Conservation (phyloP, 2,797 vertebrate genomes). For the Sarcophilus harrisii region DNA sequence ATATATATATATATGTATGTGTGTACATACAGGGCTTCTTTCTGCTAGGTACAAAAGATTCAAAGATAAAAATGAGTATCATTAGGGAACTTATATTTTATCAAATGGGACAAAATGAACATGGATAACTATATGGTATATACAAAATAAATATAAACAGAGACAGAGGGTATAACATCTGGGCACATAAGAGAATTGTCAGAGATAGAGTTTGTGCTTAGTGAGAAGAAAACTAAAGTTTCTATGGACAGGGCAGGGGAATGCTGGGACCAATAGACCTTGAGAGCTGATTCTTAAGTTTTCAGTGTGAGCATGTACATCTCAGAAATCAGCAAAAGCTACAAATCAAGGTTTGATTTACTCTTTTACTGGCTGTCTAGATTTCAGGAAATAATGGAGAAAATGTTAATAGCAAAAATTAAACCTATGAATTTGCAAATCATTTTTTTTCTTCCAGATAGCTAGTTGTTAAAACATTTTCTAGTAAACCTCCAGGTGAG, state of each 20-base stretch:
- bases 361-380: neutral
- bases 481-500: neutral
- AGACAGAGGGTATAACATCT: neutral
- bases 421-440: neutral
- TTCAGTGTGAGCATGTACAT: neutral
- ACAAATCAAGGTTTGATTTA: neutral
- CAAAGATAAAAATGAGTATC: neutral
- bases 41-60: neutral
- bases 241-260: neutral
- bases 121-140: neutral
- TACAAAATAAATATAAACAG: neutral
- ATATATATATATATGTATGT: neutral
- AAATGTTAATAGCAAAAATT: neutral
- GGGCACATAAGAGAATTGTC: neutral
- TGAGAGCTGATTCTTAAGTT: neutral
- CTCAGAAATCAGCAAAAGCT: neutral
- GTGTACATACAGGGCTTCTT: neutral
- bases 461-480: neutral
- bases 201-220: neutral
- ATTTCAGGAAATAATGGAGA: neutral
- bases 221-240: neutral
- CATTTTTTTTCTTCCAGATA: neutral
- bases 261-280: neutral
- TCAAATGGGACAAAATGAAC: neutral
- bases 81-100: neutral